Base-by-base conservation (phyloP, 2,797 vertebrate genomes). In the Tiaroga cobitis region DNA sequence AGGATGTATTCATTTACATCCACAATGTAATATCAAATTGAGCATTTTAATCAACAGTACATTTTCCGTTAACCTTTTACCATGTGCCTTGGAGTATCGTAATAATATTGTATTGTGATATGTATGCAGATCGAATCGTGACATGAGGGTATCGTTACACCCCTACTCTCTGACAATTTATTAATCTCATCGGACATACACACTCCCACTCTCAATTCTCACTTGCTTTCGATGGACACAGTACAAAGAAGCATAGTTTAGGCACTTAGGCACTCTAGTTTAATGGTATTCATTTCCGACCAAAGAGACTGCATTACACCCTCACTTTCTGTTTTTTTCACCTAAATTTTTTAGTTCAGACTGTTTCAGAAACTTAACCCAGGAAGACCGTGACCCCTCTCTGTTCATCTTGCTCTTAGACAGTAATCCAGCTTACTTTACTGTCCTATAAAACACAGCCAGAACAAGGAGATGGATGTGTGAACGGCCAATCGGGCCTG, bases 401-500 rank as follows among this genome's bases (percentile, higher is more conserved):
- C 69, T 67, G 32, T 63, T 63, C 76, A 81, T 80, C 49, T 85
- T 61, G 80, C 85, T 81, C 83, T 83, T 81, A 77, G 83, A 83
- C 82, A 88, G 85, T 85, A 89, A 84, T 86, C 73, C 68, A 74
- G 81, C 81, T 87, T 81, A 87, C 88, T 92, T 90, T 86, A 89
- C 77, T 79, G 63, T 88, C 88, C 82, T 87, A 87, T 90, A 89
- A 92, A 90, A 89, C 80, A 78, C 82, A 85, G 85, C 85, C 88
- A 88, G 87, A 81, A 67, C 34, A 76, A 81, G 85, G 85, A 88
- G 86, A 87, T 86, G 88, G 80, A 89, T 68, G 86, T 88, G 88
- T 87, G 83, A 90, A 90, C 32, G 78, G 78, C 76, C 67, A 85
- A 82, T 86, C 68, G 75, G 81, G 88, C 83, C 91, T 93, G 91